These are phyloP conservation scores for Diarsia brunnea DNA, from an alignment of 2,888 invertebrate species.

Conservation along the genomic window DNA sequence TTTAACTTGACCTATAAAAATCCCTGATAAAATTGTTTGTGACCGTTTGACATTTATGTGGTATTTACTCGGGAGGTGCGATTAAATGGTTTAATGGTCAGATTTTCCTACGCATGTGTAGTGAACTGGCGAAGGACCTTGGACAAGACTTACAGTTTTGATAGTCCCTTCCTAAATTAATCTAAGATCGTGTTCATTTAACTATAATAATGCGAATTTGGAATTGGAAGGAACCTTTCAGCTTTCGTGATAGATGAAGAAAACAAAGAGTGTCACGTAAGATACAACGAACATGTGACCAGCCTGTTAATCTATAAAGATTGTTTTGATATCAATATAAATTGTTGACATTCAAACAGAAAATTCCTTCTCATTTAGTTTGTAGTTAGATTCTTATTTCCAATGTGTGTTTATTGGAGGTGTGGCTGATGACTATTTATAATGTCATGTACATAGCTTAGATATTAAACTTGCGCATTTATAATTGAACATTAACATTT, in stretches of 20 bases:
- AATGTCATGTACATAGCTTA: constrained; percentile 6
- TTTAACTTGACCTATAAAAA: constrained; percentile 13
- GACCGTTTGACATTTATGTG: constrained; percentile 13
- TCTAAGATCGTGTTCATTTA: neutral
- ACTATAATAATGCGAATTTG: neutral
- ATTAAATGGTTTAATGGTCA: constrained; percentile 12
- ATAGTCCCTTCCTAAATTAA: neutral
- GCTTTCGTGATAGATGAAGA: neutral
- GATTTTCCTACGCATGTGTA: neutral
- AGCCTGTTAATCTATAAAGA: constrained; percentile 14
- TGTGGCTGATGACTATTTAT: constrained; percentile 35
- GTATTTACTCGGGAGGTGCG: constrained; percentile 2
- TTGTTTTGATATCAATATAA: constrained; percentile 26
- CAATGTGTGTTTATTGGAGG: constrained; percentile 39
- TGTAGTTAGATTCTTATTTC: constrained; percentile 6
- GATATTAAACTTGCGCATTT: constrained; percentile 44
- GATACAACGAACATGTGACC: constrained; percentile 4
- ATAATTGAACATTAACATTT: constrained; percentile 25
- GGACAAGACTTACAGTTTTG: neutral
- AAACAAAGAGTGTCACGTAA: constrained; percentile 13
- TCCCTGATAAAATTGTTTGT: neutral
- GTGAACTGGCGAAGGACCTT: constrained; percentile 12
- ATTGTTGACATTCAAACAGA: constrained; percentile 21
- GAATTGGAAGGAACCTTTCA: constrained; percentile 7
- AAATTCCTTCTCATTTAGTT: constrained; percentile 13